These are phyloP conservation scores for Phycodurus eques DNA, from an alignment of 2,113 vertebrate genomes.

Conservation along the genomic window DNA sequence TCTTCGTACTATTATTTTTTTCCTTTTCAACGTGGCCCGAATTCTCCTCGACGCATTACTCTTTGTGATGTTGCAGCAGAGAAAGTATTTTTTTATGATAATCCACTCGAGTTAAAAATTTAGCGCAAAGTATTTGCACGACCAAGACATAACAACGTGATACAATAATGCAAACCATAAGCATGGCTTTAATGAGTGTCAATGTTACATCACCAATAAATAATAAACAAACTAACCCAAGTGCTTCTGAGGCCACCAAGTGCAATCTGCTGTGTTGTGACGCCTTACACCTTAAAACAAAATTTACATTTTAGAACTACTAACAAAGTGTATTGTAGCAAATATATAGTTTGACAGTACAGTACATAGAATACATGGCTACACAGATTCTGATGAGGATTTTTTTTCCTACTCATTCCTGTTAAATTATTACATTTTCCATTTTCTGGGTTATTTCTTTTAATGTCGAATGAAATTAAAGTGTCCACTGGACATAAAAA, in stretches of 20 bases:
- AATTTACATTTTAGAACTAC: constrained; percentile 3
- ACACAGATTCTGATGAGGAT: not conserved
- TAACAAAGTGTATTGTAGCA: constrained; percentile 23
- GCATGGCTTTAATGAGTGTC: not conserved
- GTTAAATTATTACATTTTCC: constrained; percentile 47
- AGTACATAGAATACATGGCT: not conserved
- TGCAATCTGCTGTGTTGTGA: constrained; percentile 7
- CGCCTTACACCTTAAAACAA: constrained; percentile 15
- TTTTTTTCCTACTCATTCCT: constrained; percentile 50
- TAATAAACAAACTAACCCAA: not conserved
- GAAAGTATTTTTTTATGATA: not conserved
- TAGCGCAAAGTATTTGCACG: not conserved
- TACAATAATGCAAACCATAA: not conserved
- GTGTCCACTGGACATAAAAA: constrained; percentile 70
- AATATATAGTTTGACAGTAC: not conserved
- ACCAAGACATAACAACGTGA: not conserved
- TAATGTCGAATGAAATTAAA: constrained; percentile 86
- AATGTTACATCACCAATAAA: constrained; percentile 8
- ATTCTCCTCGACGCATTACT: not conserved
- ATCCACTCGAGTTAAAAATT: not conserved
- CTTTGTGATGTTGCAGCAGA: not conserved
- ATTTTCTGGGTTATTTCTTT: constrained; percentile 55
- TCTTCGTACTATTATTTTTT: too few species aligned
- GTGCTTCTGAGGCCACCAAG: not conserved
- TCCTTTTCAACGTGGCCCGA: too few species aligned